Evolutionary conservation across 1,140 invertebrate genomes (phyloP), one percentile per base, ranked within the genome.

Genomic region (Asbolus verrucosus): DNA sequence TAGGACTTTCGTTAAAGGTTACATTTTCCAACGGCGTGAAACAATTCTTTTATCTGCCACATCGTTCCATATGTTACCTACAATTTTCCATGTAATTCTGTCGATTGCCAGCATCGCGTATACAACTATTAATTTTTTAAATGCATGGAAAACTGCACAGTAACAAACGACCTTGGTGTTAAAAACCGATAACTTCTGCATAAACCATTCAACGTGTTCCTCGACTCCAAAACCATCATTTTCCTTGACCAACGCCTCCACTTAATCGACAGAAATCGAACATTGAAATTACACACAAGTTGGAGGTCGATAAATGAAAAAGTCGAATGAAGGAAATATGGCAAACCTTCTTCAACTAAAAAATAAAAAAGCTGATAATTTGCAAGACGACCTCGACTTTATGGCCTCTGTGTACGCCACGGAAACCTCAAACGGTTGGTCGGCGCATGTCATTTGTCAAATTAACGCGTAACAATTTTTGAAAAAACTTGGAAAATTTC

Each of bases 391-490:
- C 46, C 46, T 54, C 18, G 46, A 16, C 9, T 27, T 27, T 27
- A 27, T 3, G 18, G 46, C 15, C 13, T 27, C 46, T n/a, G n/a
- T n/a, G 21, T 9, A 54, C 19, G 27, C 46, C 46, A n/a, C 46
- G 27, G 46, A 54, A 54, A 54, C 46, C 46, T 54, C 27, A 54
- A 54, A 27, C 27, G 46, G 14, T 54, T 14, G 18, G 46, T 54
- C 41, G 21, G 4, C 27, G 9, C 21, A n/a, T 18, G 41, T 18
- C 41, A 46, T 19, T 18, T 46, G 41, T 16, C 27, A 30, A 30
- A 5, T 30, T 30, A 5, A 5, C 27, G 9, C 9, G 27, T 5
- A 4, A 5, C 27, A 30, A 30, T 5, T 5, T 30, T 4, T 4
- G 9, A 30, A 30, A 30, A 30, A 5, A 30, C 4, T 30, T 30